Base-by-base conservation (phyloP, 1,140 invertebrate species). In the Leguminivora glycinivorella region DNA sequence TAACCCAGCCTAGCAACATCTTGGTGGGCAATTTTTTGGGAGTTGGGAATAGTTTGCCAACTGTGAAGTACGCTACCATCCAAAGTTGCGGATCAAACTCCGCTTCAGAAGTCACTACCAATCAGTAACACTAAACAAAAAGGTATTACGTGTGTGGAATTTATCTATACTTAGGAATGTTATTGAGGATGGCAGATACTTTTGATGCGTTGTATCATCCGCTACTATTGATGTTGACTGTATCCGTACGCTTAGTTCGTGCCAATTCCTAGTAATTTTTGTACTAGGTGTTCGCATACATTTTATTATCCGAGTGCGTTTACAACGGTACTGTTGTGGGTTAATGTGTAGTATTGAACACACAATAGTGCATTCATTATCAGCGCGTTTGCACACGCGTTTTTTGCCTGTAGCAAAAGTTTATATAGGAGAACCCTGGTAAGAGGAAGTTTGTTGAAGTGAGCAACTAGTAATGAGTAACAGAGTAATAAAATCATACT, bases 351-450 rank as follows among this genome's bases (percentile, higher is more conserved):
- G 26, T 63, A 63, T 63, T 63, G 58, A 63, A 63, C 58, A 63
- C 58, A 63, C 58, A 63, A 63, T 63, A 63, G 58, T 63, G 58
- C 58, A 63, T 63, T 63, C 26, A 63, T 63, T 34, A 63, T 63
- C 26, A 31, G n/a, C 17, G 56, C 58, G 29, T 63, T 63, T 63
- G 58, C 58, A 34, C 58, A 29, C 14, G 58, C 58, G 26, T 63
- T 63, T 63, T 60, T 63, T 63, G 58, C 58, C 29, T n/a, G 5
- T 0, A 63, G 25, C n/a, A 63, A 63, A 63, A 63, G 14, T 31
- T 31, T 17, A 31, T 63, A 17, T 29, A 29, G 29, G 31, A 19
- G 7, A 52, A 52, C 47, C 47, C 7, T 1, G 7, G 3, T 52
- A 52, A 52, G 40, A 43, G 40, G 40, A 2, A 43, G 14, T 43